Evolutionary conservation across 1,140 invertebrate species (phyloP).

Genomic region (Nasonia vitripennis): DNA sequence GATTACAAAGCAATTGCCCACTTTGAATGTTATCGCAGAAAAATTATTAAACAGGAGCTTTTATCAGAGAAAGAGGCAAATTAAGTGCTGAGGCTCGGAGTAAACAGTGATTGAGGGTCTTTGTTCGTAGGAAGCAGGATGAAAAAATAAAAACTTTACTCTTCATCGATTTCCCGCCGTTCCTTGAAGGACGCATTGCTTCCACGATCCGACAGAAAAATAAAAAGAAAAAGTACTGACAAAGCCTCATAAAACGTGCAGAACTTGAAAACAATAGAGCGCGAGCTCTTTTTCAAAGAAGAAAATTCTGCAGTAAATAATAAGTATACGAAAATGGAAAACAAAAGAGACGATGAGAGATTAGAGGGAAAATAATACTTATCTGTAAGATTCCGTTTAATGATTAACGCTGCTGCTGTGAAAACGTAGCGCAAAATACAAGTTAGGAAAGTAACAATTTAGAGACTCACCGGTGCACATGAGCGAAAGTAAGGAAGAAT

Average conservation of each 20-base stretch:
- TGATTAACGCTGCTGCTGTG: too few species aligned
- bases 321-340: background rate
- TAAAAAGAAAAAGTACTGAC: background rate
- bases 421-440: background rate
- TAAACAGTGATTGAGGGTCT: slow-evolving; percentile 26
- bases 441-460: background rate
- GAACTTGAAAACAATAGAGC: background rate
- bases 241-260: background rate
- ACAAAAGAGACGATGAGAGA: background rate
- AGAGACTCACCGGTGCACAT: background rate
- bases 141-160: slow-evolving; percentile 3
- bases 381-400: too few species aligned
- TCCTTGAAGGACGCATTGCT: background rate
- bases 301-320: background rate
- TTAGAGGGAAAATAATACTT: too few species aligned
- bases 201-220: background rate
- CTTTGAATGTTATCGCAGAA: background rate
- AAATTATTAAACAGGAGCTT: background rate
- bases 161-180: slow-evolving; percentile 1
- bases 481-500: background rate
- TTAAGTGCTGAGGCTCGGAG: background rate
- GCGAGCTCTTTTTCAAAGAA: background rate
- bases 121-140: background rate
- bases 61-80: background rate
- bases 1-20: too few species aligned